Conservation (phyloP, 2,888 invertebrate species). For the Aelia acuminata region DNA sequence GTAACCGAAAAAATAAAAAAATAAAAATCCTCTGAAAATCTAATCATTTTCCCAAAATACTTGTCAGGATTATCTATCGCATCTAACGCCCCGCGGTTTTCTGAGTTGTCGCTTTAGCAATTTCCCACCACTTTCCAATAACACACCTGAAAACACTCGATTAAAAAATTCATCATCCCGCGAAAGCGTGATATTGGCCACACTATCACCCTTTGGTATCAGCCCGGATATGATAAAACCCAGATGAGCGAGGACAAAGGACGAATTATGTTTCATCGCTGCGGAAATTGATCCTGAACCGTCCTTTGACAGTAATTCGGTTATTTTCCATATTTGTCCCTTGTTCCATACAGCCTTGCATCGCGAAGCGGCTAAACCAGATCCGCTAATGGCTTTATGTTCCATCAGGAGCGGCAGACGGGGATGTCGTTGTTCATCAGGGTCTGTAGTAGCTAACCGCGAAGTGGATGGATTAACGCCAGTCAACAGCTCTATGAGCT, state of each 20-base stretch:
- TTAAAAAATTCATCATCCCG: not conserved
- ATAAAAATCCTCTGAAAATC: no score
- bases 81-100: not conserved
- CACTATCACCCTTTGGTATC: conserved; percentile 12
- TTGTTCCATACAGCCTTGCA: not conserved
- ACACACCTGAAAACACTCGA: not conserved
- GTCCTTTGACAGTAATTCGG: conserved; percentile 29
- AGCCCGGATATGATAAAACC: conserved; percentile 10
- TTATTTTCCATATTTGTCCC: conserved; percentile 19
- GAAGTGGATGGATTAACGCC: not conserved
- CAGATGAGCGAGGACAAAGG: conserved; percentile 25
- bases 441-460: not conserved
- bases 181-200: not conserved
- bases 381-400: not conserved
- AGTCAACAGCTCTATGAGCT: not conserved
- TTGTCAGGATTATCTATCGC: not conserved
- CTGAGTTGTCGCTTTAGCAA: not conserved
- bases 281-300: conserved; percentile 49
- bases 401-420: not conserved
- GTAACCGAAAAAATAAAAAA: no score
- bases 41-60: no score
- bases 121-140: not conserved
- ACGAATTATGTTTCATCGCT: not conserved
- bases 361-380: not conserved
- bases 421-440: not conserved